Base-by-base conservation (phyloP, 2,113 vertebrate species). In the Catagonus wagneri region DNA sequence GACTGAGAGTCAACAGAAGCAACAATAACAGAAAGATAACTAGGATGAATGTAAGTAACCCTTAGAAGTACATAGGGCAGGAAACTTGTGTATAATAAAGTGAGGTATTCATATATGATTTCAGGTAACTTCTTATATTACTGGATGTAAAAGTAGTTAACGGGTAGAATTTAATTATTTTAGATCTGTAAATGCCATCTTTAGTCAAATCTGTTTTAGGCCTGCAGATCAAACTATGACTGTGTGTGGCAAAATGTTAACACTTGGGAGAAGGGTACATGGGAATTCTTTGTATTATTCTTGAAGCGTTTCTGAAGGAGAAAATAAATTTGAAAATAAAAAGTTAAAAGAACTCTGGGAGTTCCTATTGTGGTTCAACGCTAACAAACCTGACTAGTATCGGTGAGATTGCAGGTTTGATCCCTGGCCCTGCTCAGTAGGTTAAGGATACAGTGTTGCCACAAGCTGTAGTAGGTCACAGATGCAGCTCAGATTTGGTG, bases 141-240 rank as follows among this genome's bases (percentile, higher is more conserved):
- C 34, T 52, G 7, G 20, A 61, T 39, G 61, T 90, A 50, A 81
- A 80, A 81, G 81, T 95, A 74, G 39, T 56, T 91, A 63, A 29
- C 58, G 29, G 39, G 25, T 63, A 75, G 81, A 89, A 68, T 79
- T 80, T 66, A 87, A 54, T 83, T 58, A 66, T 85, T 96, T 96
- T 83, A 92, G 84, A 76, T 89, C 50, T 89, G 6, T 44, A 29
- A 89, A 50, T 79, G 44, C 44, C 32, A 54, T 80, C 71, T 85
- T 72, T 60, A 65, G 20, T 66, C 74, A 20, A 85, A 23, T 74
- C 72, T 60, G 0, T 52, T 5, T 83, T 17, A 58, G 61, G 36
- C 3, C 52, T 61, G 39, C 27, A 89, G 14, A 66, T 69, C 61
- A 69, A 78, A 54, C 36, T 69, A 25, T 54, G 61, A 10, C 88